A percentile compares a stretch with the other conserved stretches of the same genome.
These are phyloP conservation scores for Candoia aspera DNA, from an alignment of 2,113 vertebrate species.

Conservation along the genomic window DNA sequence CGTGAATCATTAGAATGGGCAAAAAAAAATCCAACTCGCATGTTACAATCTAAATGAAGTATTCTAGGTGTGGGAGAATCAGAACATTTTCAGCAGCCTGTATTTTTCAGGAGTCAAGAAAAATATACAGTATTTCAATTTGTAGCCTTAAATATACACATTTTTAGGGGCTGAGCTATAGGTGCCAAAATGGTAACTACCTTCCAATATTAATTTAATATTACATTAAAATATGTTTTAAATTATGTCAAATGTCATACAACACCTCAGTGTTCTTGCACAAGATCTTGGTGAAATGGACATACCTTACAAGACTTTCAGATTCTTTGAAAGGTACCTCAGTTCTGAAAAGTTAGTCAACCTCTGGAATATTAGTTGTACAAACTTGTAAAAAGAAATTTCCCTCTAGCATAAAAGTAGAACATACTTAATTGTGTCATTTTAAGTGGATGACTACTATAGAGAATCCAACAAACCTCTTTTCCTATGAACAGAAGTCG, in stretches of 20 bases:
- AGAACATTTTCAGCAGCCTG: neutral
- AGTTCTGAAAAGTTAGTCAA: neutral
- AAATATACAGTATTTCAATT: neutral
- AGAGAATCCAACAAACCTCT: neutral
- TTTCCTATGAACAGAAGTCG: neutral
- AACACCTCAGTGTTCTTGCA: neutral
- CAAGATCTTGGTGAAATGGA: neutral
- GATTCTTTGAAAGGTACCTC: neutral
- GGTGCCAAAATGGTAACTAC: neutral
- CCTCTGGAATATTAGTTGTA: neutral
- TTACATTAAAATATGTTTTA: neutral
- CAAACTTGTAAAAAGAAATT: neutral
- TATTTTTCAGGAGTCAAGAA: neutral
- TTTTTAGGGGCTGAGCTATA: neutral
- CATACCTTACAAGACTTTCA: neutral
- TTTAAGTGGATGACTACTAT: neutral
- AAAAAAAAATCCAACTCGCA: neutral
- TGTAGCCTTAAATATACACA: neutral
- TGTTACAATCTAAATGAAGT: neutral
- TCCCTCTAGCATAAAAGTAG: neutral
- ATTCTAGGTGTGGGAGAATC: neutral
- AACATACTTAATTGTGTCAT: neutral
- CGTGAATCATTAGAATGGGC: neutral
- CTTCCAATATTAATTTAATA: neutral
- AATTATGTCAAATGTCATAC: neutral